These are phyloP conservation scores for Ophioderma brevispina DNA, from an alignment of 35 echinoderm and acorn worm genomes.

Conservation along the genomic window DNA sequence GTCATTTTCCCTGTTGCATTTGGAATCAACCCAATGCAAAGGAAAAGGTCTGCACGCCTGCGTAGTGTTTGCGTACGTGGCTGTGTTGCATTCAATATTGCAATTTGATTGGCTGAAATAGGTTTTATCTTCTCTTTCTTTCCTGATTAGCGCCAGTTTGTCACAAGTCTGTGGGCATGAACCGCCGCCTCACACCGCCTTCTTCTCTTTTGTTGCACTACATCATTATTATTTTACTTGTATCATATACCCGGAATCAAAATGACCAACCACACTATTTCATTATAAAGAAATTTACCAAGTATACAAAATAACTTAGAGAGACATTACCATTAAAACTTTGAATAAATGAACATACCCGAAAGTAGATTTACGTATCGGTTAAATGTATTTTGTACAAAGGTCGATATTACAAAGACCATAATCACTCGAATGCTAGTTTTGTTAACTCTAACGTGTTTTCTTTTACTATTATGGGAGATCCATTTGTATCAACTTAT, in stretches of 20 bases:
- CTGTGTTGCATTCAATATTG: background rate
- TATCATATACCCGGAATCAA: background rate
- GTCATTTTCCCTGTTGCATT: background rate
- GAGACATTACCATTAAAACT: too few species aligned
- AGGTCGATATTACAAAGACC: too few species aligned
- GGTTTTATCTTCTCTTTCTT: background rate
- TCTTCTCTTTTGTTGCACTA: background rate
- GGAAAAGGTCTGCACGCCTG: background rate
- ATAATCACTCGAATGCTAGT: too few species aligned
- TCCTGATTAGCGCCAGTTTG: background rate
- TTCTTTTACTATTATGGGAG: too few species aligned
- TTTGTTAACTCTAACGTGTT: too few species aligned
- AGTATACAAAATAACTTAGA: too few species aligned
- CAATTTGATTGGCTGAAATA: background rate
- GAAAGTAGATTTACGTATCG: too few species aligned
- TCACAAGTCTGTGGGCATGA: constrained; percentile 8
- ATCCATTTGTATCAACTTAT: too few species aligned
- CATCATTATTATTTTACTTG: background rate
- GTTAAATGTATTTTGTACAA: too few species aligned
- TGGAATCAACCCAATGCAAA: background rate
- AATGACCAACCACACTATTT: too few species aligned
- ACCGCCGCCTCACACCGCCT: background rate
- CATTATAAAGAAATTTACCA: too few species aligned
- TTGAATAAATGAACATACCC: too few species aligned
- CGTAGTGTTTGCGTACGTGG: background rate